These are phyloP conservation scores for Spinibarbus caldwelli DNA, from an alignment of 2,797 vertebrate species.

Conservation along the genomic window DNA sequence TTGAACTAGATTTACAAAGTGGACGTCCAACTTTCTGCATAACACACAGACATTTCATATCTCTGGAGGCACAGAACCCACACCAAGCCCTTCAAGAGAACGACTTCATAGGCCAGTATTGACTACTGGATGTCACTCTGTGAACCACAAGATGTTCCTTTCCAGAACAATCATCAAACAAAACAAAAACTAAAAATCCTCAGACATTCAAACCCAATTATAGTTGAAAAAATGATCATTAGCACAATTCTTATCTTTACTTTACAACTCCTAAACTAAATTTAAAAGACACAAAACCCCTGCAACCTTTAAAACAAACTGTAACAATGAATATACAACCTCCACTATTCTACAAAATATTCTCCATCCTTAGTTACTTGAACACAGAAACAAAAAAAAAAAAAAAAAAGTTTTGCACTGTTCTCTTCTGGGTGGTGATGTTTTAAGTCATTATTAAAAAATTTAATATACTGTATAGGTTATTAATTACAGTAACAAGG, in stretches of 20 bases:
- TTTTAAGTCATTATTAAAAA: constrained; percentile 70
- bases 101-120: constrained; percentile 74
- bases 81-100: constrained; percentile 72
- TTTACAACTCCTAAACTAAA: constrained; percentile 67
- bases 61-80: constrained; percentile 67
- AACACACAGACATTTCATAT: too few species aligned
- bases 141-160: constrained; percentile 70
- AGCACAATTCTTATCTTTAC: constrained; percentile 71
- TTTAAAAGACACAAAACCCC: constrained; percentile 76
- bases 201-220: constrained; percentile 68
- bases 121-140: constrained; percentile 71
- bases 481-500: constrained; percentile 91
- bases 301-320: constrained; percentile 77
- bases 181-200: constrained; percentile 49
- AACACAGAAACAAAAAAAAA: constrained; percentile 67
- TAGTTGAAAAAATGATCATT: constrained; percentile 65
- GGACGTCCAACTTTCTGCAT: constrained; percentile 23
- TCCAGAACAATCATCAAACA: constrained; percentile 1
- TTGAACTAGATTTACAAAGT: constrained; percentile 12
- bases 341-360: constrained; percentile 71
- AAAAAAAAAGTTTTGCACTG: constrained; percentile 62
- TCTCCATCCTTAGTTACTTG: constrained; percentile 64
- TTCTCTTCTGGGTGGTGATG: constrained; percentile 69
- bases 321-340: constrained; percentile 73
- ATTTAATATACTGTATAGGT: constrained; percentile 89